Evolutionary conservation across 2,797 vertebrate genomes (phyloP), one percentile per base, ranked within the genome.

Genomic region (Acestrorhynchus altus): DNA sequence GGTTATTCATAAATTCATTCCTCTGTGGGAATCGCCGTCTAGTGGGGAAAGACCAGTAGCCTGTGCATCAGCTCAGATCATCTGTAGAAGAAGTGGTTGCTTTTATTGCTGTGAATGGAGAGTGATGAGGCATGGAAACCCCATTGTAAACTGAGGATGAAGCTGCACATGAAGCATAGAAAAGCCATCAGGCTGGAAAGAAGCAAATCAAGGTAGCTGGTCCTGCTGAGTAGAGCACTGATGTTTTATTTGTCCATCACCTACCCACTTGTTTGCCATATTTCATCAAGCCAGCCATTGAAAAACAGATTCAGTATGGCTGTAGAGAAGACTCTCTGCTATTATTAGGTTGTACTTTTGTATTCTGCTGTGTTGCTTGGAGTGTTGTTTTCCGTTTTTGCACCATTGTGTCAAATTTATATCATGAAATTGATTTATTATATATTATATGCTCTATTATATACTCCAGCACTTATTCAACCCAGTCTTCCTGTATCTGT

Each of bases 91-190:
- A 57, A 78, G 73, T 72, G 72, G 40, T 60, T 49, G 56, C 63
- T 72, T 82, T 84, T 71, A 82, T 80, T 78, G 63, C 72, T 31
- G 61, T 82, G 80, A 84, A 84, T 78, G 59, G 76, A 61, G 74
- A 79, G 72, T 54, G 78, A 78, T 80, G 78, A 80, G 68, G 72
- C 78, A 69, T 69, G 78, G 72, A 76, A 72, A 76, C 76, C 75
- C 66, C 57, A 66, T 74, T 72, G 75, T 78, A 82, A 78, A 59
- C 49, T 64, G 65, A 57, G 56, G 72, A 70, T 47, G 70, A 82
- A 82, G 74, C 70, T 73, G 49, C 78, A 80, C 77, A 80, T 72
- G 52, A 73, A 76, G 76, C 72, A 61, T 35, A 39, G 59, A 10
- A 59, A 78, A 76, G 66, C 66, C 76, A 76, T 70, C 42, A 49